Evolutionary conservation across 2,888 invertebrate genomes (phyloP).

Genomic region (Scaptomyza parva): DNA sequence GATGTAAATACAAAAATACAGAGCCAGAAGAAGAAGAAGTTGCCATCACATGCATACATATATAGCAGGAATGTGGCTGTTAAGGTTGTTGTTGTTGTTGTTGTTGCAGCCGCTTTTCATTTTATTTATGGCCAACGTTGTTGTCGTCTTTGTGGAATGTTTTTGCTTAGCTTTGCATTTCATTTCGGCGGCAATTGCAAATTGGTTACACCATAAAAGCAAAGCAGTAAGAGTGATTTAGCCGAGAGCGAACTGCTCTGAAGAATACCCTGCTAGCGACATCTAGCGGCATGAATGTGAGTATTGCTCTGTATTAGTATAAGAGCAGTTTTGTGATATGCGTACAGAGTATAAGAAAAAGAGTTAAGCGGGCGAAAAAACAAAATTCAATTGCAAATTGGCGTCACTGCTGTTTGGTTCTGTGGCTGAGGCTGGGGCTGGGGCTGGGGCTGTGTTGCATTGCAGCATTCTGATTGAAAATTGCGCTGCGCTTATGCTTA

Average conservation of each 20-base stretch:
- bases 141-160: slow-evolving; percentile 42
- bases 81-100: neutral
- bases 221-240: neutral
- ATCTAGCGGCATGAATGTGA: neutral
- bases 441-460: slow-evolving; percentile 11
- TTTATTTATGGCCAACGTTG: slow-evolving; percentile 47
- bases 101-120: slow-evolving; percentile 27
- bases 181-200: slow-evolving; percentile 69
- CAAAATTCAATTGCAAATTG: slow-evolving; percentile 55
- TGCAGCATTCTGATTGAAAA: slow-evolving; percentile 70
- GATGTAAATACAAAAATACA: slow-evolving; percentile 37
- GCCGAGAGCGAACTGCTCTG: neutral
- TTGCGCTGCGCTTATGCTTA: slow-evolving; percentile 60
- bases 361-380: neutral
- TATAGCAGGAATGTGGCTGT: slow-evolving; percentile 39
- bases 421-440: slow-evolving; percentile 4
- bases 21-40: slow-evolving; percentile 13
- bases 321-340: neutral
- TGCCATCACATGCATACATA: too few species aligned
- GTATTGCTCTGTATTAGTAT: neutral
- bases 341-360: neutral
- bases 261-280: neutral
- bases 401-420: slow-evolving; percentile 11
- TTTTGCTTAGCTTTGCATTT: slow-evolving; percentile 70
- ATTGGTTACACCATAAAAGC: slow-evolving; percentile 46